These are phyloP conservation scores for Myocastor coypus DNA, from an alignment of 2,113 vertebrate species.

Conservation along the genomic window DNA sequence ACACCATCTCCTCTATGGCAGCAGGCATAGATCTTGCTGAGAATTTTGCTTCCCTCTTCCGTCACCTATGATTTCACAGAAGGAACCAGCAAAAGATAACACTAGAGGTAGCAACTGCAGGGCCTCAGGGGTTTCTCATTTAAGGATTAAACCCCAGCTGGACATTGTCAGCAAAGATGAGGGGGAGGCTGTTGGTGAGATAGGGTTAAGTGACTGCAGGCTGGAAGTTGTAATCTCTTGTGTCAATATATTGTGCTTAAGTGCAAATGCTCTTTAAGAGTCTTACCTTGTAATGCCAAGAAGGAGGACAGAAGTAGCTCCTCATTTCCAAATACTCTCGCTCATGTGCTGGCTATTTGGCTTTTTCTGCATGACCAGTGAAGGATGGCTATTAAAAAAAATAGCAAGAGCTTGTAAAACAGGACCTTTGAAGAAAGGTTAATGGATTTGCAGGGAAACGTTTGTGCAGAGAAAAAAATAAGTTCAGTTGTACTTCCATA, in stretches of 20 bases:
- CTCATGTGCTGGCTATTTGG: background rate
- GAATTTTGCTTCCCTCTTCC: background rate
- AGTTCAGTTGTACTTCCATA: conserved; percentile 32
- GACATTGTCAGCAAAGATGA: background rate
- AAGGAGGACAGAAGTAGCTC: background rate
- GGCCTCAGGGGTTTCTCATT: background rate
- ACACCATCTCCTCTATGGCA: background rate
- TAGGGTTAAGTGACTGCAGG: background rate
- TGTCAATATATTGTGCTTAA: conserved; percentile 44
- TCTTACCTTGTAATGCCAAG: background rate
- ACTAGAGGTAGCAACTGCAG: background rate
- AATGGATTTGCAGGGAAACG: conserved; percentile 68
- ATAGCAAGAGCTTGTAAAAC: conserved; percentile 64
- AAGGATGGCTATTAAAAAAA: conserved; percentile 65
- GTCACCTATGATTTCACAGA: background rate
- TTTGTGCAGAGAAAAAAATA: background rate
- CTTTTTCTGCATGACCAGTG: conserved; percentile 68
- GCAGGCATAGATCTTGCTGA: background rate
- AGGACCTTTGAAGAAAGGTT: conserved; percentile 72
- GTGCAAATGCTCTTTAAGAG: background rate
- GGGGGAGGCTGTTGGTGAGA: background rate
- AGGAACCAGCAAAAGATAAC: background rate
- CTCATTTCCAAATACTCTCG: conserved; percentile 3
- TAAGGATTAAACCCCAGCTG: conserved; percentile 48
- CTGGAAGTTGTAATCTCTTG: background rate